phyloP scores from a whole-genome alignment of 1,140 invertebrate species.

The Heliconius hermathena region DNA sequence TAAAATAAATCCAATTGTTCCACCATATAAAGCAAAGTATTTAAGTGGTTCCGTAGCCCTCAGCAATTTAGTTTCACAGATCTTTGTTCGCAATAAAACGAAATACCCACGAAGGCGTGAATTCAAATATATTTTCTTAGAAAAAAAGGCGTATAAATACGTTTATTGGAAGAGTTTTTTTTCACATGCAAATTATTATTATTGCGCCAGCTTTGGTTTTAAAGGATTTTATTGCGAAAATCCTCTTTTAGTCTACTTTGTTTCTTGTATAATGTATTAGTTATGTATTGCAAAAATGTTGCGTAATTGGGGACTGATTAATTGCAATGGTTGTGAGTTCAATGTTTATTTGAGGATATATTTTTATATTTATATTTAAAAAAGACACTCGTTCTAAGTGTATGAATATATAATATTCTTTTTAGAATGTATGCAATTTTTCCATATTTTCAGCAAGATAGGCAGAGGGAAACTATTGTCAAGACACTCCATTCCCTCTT shows the following conservation, averaged over 20 bases:
- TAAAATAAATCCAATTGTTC: constrained; percentile 10
- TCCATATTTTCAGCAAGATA: too few species aligned
- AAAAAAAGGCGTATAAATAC: constrained; percentile 38
- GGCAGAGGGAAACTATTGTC: too few species aligned
- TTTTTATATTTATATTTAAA: too few species aligned
- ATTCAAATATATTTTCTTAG: constrained; percentile 31
- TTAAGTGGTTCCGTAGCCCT: constrained; percentile 20
- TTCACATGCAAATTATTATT: constrained; percentile 41
- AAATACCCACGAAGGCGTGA: constrained; percentile 31
- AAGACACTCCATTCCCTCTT: too few species aligned
- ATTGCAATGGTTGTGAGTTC: neutral
- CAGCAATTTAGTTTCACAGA: constrained; percentile 33
- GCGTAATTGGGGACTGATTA: too few species aligned
- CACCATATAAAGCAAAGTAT: constrained; percentile 1
- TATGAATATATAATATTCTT: too few species aligned
- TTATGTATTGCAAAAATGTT: neutral
- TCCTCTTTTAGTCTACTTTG: constrained; percentile 28
- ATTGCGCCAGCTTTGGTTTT: constrained; percentile 34
- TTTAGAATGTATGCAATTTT: too few species aligned
- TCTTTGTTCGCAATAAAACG: constrained; percentile 36
- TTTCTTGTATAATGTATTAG: neutral
- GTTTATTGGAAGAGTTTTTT: constrained; percentile 39
- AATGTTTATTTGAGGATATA: neutral
- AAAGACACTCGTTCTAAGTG: too few species aligned
- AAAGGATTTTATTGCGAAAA: constrained; percentile 37